phyloP scores from a whole-genome alignment of 2,113 vertebrate genomes.

The Scytalopus superciliaris region DNA sequence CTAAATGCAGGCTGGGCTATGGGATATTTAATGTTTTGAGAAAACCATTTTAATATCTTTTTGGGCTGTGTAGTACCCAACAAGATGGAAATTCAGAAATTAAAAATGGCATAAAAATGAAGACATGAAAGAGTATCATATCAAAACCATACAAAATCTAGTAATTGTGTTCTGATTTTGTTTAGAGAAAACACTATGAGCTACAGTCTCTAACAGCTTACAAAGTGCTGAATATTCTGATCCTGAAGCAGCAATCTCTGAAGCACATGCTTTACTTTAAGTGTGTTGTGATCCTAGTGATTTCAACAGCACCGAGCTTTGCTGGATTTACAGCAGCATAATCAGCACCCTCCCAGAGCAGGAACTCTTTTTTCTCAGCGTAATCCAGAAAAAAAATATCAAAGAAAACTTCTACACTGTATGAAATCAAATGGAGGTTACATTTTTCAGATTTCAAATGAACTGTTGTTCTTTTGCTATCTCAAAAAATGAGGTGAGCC shows the following conservation, averaged over 20 bases:
- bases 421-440: not conserved
- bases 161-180: not conserved
- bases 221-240: not conserved
- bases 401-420: not conserved
- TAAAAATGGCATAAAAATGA: not conserved
- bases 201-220: not conserved
- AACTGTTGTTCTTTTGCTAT: not conserved
- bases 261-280: slow-evolving; percentile 15
- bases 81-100: not conserved
- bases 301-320: slow-evolving; percentile 9
- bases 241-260: not conserved
- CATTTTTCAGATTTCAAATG: not conserved
- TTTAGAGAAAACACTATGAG: not conserved
- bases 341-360: not conserved
- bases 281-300: not conserved
- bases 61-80: not conserved
- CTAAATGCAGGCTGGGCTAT: not conserved
- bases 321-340: not conserved
- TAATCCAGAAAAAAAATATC: not conserved
- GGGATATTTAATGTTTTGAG: not conserved
- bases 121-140: not conserved
- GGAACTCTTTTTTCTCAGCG: not conserved
- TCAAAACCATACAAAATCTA: not conserved
- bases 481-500: not conserved
- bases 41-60: not conserved